Evolutionary conservation across 1,140 invertebrate species (phyloP), one percentile per base, ranked within the genome.

Genomic region (Sycobia sp.): DNA sequence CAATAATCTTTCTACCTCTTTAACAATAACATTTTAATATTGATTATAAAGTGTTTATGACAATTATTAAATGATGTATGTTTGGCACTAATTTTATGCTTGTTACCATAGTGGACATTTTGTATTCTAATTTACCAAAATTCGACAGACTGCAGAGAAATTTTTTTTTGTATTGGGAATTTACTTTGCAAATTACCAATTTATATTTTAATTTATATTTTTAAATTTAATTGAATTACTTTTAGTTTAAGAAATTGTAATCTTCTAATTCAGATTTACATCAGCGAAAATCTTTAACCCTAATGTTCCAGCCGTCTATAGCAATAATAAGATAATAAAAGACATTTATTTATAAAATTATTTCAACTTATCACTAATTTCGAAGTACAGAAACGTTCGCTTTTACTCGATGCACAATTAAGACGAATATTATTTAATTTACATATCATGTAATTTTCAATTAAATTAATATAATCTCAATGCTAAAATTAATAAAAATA

Each of bases 41-140:
- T 51, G 14, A 57, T 51, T 58, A 53, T 43, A 14, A 58, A 10
- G 38, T 36, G 18, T 51, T 22, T 54, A 0, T 16, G 32, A 32
- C 46, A 27, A 54, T 46, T 25, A 18, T 27, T 27, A 59, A 29
- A 25, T 49, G 25, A 50, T 25, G 10, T 36, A 23, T 11, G 9
- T 60, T 59, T 60, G 57, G 57, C 57, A 60, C 57, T 60, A 60
- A 41, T 38, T 51, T 29, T 51, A 60, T 44, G 49, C 38, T 32
- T 8, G 10, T 46, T 57, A 46, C 27, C 9, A 57, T 57, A 23
- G 36, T 36, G 29, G 54, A 57, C 43, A 57, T 39, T 41, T 2
- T 25, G 2, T 29, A 16, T 34, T 51, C 16, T 54, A 16, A 50
- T 16, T 32, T 20, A 39, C 1, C 5, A 14, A 59, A 49, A 13